These are phyloP conservation scores for Drosophila mimica DNA, from an alignment of 2,888 invertebrate species.

Conservation along the genomic window DNA sequence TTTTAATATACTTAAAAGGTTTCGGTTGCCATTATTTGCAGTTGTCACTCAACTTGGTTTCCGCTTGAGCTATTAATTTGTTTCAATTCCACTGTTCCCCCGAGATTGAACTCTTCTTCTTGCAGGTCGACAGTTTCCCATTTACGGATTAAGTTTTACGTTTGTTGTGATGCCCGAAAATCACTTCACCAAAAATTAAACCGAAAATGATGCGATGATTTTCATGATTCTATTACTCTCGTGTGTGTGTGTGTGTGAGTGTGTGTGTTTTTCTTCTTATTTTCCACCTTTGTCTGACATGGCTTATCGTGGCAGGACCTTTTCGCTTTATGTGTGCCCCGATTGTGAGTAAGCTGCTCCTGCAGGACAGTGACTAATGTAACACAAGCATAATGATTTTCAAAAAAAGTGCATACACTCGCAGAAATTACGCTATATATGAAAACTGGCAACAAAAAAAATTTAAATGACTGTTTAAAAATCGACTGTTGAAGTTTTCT, in stretches of 20 bases:
- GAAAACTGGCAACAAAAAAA: not conserved
- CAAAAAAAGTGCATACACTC: conserved; percentile 29
- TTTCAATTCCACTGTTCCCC: conserved; percentile 12
- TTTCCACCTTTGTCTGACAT: conserved; percentile 12
- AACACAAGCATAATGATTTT: conserved; percentile 60
- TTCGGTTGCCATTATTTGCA: not conserved
- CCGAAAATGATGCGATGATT: not conserved
- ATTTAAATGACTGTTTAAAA: not conserved
- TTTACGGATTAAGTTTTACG: not conserved
- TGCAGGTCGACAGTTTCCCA: not conserved
- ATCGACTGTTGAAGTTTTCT: not conserved
- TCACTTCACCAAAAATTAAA: conserved; percentile 20
- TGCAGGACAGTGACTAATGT: conserved; percentile 54
- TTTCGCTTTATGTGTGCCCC: conserved; percentile 15
- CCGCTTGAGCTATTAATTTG: not conserved
- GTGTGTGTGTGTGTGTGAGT: not conserved
- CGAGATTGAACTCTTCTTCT: not conserved
- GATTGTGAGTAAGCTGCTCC: conserved; percentile 10
- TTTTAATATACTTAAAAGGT: not conserved
- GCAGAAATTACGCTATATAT: not conserved
- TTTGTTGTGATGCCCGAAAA: not conserved
- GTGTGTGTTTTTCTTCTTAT: not conserved
- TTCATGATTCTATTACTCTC: conserved; percentile 4
- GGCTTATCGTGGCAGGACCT: conserved; percentile 46
- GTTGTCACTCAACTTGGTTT: not conserved